These are phyloP conservation scores for Dysidea cf. avara DNA, from an alignment of 37 sponge, comb jelly and placozoan species.

Conservation along the genomic window DNA sequence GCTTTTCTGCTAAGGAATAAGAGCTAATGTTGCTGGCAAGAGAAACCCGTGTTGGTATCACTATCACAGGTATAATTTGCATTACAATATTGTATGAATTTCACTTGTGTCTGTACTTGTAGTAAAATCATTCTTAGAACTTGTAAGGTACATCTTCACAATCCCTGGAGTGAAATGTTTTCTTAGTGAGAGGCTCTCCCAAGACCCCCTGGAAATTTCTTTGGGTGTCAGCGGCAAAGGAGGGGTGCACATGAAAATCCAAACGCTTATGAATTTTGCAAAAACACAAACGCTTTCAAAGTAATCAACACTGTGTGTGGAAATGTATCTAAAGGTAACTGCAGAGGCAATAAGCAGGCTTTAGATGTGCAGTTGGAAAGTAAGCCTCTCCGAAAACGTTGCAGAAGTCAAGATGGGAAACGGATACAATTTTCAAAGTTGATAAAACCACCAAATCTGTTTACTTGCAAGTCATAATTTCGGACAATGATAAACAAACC, in stretches of 20 bases:
- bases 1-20: neutral
- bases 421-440: too few relatives aligned
- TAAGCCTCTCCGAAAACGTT: too few relatives aligned
- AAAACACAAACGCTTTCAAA: conserved; percentile 44
- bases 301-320: conserved; percentile 30
- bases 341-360: conserved; percentile 26
- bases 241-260: conserved; percentile 43
- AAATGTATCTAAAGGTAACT: conserved; percentile 23
- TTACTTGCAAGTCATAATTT: too few relatives aligned
- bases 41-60: neutral
- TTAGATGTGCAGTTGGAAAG: too few relatives aligned
- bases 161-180: neutral
- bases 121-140: conserved; percentile 19
- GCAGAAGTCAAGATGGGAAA: too few relatives aligned
- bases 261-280: conserved; percentile 43
- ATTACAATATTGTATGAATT: too few relatives aligned
- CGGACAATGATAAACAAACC: too few relatives aligned
- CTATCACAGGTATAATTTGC: conserved; percentile 5
- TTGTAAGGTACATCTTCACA: conserved; percentile 10
- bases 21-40: neutral
- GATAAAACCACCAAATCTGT: too few relatives aligned
- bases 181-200: conserved; percentile 37
- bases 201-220: conserved; percentile 52
- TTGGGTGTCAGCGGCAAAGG: conserved; percentile 42
- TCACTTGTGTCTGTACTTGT: neutral